A percentile compares a stretch with the other conserved stretches of the same genome.
Conservation (phyloP, 1,140 invertebrate species). For the Scaptomyza graminum region DNA sequence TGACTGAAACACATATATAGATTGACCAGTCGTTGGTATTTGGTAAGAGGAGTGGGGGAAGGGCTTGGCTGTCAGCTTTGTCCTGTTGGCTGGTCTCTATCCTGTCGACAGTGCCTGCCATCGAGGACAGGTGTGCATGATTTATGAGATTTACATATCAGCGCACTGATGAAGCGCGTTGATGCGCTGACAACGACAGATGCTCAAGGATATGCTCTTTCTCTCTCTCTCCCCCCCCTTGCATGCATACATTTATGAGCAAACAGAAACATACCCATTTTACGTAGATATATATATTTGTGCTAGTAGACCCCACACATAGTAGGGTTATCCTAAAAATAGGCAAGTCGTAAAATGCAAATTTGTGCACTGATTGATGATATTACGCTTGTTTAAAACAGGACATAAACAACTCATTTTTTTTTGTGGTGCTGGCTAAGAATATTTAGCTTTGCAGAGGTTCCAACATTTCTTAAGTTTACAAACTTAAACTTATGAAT, state of each 20-base stretch:
- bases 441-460: background rate
- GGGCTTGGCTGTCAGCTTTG: conserved; percentile 21
- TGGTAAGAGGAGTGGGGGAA: background rate
- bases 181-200: conserved; percentile 73
- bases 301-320: too few species aligned
- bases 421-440: too few species aligned
- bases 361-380: conserved; percentile 80
- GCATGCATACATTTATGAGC: background rate
- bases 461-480: background rate
- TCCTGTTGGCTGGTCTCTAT: conserved; percentile 25
- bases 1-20: conserved; percentile 17
- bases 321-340: conserved; percentile 38
- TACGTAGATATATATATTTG: too few species aligned
- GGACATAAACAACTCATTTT: background rate
- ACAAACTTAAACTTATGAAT: conserved; percentile 2
- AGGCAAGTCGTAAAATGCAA: conserved; percentile 60
- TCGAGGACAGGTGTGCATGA: conserved; percentile 80
- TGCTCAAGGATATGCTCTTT: conserved; percentile 11
- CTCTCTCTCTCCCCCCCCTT: background rate
- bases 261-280: background rate
- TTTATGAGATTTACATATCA: conserved; percentile 82
- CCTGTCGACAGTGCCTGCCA: conserved; percentile 53
- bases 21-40: conserved; percentile 14
- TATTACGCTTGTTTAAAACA: conserved; percentile 52
- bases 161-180: conserved; percentile 74